Evolutionary conservation across 2,888 invertebrate species (phyloP).

Genomic region (Agrochola lota): DNA sequence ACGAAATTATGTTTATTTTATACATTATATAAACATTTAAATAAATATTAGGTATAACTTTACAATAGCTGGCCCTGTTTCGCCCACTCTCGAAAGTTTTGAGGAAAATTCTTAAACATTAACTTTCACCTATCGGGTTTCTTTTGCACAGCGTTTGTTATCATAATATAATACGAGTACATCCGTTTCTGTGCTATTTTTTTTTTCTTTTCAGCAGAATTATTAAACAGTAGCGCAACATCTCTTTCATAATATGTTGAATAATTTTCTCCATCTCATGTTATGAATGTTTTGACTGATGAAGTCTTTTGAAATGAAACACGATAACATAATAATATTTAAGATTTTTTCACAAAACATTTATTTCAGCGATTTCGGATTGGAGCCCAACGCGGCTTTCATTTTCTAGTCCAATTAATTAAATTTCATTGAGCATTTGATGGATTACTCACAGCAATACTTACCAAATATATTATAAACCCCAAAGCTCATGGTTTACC

Average conservation of each 20-base stretch:
- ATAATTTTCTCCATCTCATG: neutral
- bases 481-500: neutral
- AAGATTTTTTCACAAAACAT: neutral
- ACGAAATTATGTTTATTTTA: constrained; percentile 64
- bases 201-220: neutral
- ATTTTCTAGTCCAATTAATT: neutral
- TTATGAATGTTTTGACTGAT: constrained; percentile 8
- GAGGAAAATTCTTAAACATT: constrained; percentile 31
- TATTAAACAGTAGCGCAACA: neutral
- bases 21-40: constrained; percentile 41
- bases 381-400: neutral
- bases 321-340: neutral
- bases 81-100: constrained; percentile 54
- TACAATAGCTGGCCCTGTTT: constrained; percentile 38
- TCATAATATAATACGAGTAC: constrained; percentile 3
- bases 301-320: neutral
- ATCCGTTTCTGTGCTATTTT: constrained; percentile 18
- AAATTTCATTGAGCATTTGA: neutral
- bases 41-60: constrained; percentile 34
- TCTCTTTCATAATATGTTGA: neutral
- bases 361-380: neutral
- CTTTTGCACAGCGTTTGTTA: constrained; percentile 18
- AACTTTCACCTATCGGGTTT: constrained; percentile 58
- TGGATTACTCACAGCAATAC: neutral
- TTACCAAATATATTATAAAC: neutral